These are phyloP conservation scores for Rhynchomys soricoides DNA, from an alignment of 2,113 vertebrate genomes.

Conservation along the genomic window DNA sequence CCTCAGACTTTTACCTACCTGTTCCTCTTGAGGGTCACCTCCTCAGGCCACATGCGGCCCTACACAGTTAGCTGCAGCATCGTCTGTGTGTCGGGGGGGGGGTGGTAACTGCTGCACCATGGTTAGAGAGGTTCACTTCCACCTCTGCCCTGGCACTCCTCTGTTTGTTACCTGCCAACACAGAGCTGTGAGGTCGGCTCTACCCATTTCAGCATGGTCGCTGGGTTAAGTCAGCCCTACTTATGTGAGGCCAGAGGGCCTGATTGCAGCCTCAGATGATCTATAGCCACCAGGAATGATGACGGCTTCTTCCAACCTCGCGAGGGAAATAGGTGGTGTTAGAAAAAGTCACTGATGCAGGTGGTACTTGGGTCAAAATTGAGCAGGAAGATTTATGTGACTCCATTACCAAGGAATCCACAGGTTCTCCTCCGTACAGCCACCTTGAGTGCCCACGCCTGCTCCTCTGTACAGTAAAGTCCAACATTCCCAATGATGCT, in stretches of 20 bases:
- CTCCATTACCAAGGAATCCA: neutral
- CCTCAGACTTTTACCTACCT: neutral
- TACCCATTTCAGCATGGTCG: neutral
- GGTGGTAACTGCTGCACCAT: too few species aligned
- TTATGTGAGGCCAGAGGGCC: neutral
- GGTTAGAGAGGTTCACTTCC: neutral
- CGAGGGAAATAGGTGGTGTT: neutral
- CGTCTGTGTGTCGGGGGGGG: too few species aligned
- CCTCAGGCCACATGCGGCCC: neutral
- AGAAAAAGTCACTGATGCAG: neutral
- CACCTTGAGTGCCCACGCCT: rapidly evolving
- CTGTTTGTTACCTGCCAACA: neutral
- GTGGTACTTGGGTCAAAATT: neutral
- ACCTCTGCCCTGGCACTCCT: neutral
- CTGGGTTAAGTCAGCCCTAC: neutral
- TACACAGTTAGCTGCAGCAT: neutral
- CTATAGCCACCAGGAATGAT: neutral
- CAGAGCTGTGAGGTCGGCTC: too few species aligned
- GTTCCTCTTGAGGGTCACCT: neutral
- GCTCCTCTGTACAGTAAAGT: neutral
- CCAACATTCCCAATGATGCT: neutral
- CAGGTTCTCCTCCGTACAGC: neutral
- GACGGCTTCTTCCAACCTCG: neutral
- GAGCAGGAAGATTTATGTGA: too few species aligned
- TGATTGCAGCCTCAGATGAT: neutral